phyloP scores from a whole-genome alignment of 2,797 vertebrate genomes.

The Botia kubotai region DNA sequence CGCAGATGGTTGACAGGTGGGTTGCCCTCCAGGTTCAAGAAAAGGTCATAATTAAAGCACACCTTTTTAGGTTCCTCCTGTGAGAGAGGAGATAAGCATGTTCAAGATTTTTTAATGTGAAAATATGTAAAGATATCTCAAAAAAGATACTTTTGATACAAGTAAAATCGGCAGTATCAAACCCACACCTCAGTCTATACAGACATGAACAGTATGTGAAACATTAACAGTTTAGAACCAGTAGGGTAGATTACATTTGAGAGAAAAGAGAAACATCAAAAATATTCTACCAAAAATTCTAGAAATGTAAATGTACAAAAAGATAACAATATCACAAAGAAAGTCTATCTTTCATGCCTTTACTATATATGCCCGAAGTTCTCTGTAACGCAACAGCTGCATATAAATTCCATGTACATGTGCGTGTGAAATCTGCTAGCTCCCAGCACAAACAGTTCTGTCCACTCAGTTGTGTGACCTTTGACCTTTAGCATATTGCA shows the following conservation, averaged over 20 bases:
- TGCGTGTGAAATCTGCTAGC: conserved; percentile 30
- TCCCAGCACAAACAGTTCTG: conserved; percentile 39
- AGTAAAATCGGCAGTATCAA: not conserved
- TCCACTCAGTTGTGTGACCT: conserved; percentile 30
- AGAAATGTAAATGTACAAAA: conserved; percentile 12
- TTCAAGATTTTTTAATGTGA: not conserved
- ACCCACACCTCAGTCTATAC: not conserved
- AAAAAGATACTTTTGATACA: not conserved
- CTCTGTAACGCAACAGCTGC: conserved; percentile 2
- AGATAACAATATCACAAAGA: not conserved
- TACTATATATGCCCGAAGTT: conserved; percentile 11
- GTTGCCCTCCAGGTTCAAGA: conserved; percentile 95
- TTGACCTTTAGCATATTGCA: conserved; percentile 42
- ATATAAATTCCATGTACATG: conserved; percentile 3
- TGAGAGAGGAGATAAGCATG: not conserved
- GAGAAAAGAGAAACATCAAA: not conserved
- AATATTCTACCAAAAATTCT: not conserved
- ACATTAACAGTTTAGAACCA: not conserved
- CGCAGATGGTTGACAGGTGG: conserved; percentile 95
- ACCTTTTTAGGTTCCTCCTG: conserved; percentile 96
- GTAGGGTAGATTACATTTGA: not conserved
- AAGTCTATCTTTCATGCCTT: not conserved
- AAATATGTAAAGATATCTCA: not conserved
- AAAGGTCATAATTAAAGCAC: conserved; percentile 95
- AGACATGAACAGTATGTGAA: not conserved